Percentiles rank a stretch among this genome's conserved stretches.
phyloP scores from a whole-genome alignment of 1,140 invertebrate species.

The Pogonomyrmex californicus region DNA sequence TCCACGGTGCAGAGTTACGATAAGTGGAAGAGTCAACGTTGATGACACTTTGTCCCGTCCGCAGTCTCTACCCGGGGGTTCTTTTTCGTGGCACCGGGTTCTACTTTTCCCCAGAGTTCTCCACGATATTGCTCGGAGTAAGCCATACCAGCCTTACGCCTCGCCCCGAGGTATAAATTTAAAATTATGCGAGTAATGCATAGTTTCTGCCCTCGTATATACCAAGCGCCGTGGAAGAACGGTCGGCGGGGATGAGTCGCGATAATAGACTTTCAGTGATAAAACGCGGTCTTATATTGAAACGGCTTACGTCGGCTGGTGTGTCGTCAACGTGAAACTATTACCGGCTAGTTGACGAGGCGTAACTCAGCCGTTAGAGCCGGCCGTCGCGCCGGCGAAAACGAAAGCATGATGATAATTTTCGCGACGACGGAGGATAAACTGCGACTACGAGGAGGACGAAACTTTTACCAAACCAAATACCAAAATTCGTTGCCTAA shows the following conservation, averaged over 20 bases:
- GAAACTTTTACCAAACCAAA: not conserved
- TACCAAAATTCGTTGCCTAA: slow-evolving; percentile 11
- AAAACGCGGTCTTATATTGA: slow-evolving; percentile 79
- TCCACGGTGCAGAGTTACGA: slow-evolving; percentile 29
- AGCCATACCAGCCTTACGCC: slow-evolving; percentile 15
- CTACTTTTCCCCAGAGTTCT: slow-evolving; percentile 42
- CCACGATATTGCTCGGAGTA: slow-evolving; percentile 38
- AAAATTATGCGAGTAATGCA: slow-evolving; percentile 82
- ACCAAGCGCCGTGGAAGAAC: slow-evolving; percentile 77
- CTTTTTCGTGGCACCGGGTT: slow-evolving; percentile 10
- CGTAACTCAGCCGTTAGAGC: slow-evolving; percentile 73
- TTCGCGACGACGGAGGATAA: not conserved
- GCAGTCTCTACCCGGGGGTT: slow-evolving; percentile 11
- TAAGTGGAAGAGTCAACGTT: slow-evolving; percentile 51
- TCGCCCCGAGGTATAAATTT: slow-evolving; percentile 77
- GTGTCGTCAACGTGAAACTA: slow-evolving; percentile 73
- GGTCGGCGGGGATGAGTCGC: slow-evolving; percentile 58
- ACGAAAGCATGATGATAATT: slow-evolving; percentile 53
- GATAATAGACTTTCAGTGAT: slow-evolving; percentile 85
- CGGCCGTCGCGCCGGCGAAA: slow-evolving; percentile 6
- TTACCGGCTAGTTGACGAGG: slow-evolving; percentile 77
- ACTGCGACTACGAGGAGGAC: not conserved
- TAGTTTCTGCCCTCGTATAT: slow-evolving; percentile 77
- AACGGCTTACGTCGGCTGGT: slow-evolving; percentile 77
- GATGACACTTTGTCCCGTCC: slow-evolving; percentile 51